A percentile compares a stretch with the other conserved stretches of the same genome.
Evolutionary conservation across 2,797 vertebrate species (phyloP).

Genomic region (Myioborus miniatus): DNA sequence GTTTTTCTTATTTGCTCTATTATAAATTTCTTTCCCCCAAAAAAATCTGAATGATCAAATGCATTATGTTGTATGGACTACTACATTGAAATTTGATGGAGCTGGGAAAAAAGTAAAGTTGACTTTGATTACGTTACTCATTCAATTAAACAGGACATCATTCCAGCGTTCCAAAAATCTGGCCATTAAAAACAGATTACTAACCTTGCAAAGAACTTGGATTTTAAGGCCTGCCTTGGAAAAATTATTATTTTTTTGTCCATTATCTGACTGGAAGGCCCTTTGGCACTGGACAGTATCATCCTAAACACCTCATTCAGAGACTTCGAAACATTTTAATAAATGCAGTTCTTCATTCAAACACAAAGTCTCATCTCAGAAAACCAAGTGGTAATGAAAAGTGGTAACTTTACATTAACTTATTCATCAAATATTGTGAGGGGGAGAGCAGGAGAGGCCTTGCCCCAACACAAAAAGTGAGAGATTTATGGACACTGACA

Average conservation of each 20-base stretch:
- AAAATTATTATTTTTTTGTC: background rate
- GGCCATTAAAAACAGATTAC: background rate
- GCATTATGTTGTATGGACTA: background rate
- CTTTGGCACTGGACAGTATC: background rate
- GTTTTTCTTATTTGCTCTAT: background rate
- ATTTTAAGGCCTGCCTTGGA: background rate
- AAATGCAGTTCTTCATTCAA: background rate
- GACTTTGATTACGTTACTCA: background rate
- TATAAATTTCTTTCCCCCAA: fast-evolving
- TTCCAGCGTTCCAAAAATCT: background rate
- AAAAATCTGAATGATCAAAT: background rate
- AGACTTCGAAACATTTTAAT: background rate
- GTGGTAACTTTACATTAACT: background rate
- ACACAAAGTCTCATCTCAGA: background rate
- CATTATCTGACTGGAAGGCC: background rate
- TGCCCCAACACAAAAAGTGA: background rate
- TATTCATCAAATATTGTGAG: background rate
- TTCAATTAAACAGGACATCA: background rate
- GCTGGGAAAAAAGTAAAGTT: background rate
- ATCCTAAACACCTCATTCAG: background rate
- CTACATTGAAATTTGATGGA: background rate
- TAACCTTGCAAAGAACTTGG: background rate
- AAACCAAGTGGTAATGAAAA: background rate
- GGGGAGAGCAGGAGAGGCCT: background rate
- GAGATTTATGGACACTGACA: background rate